A percentile compares a stretch with the other conserved stretches of the same genome.
Conservation (phyloP, 1,140 invertebrate genomes). For the Pararge aegeria region DNA sequence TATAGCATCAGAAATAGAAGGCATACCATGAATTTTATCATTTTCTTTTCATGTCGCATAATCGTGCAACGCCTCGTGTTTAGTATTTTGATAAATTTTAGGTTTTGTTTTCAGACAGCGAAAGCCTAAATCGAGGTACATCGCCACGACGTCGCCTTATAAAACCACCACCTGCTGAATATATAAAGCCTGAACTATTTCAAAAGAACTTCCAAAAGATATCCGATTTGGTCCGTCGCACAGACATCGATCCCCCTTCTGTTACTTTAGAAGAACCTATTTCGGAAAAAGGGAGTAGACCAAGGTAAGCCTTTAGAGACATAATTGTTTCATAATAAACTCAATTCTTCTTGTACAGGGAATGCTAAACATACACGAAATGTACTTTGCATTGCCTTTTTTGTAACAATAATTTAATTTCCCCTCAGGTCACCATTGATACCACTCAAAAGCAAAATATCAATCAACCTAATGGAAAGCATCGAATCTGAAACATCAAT, state of each 20-base stretch:
- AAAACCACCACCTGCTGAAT: slow-evolving; percentile 78
- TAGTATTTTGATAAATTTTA: neutral
- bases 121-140: slow-evolving; percentile 39
- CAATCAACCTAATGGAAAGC: slow-evolving; percentile 78
- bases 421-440: slow-evolving; percentile 69
- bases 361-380: too few species aligned
- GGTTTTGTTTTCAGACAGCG: slow-evolving; percentile 37
- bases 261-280: slow-evolving; percentile 45
- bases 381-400: neutral
- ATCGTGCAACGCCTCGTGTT: too few species aligned
- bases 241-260: slow-evolving; percentile 56
- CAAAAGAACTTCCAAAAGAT: slow-evolving; percentile 78
- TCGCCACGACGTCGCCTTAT: slow-evolving; percentile 66
- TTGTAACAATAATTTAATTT: neutral
- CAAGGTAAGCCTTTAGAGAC: too few species aligned
- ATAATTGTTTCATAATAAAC: too few species aligned
- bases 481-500: slow-evolving; percentile 77
- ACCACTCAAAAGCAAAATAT: slow-evolving; percentile 72
- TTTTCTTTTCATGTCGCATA: too few species aligned
- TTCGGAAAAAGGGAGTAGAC: slow-evolving; percentile 54
- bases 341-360: too few species aligned
- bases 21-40: too few species aligned
- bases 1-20: too few species aligned
- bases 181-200: slow-evolving; percentile 79
- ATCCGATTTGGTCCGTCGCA: slow-evolving; percentile 69